Percentiles rank a stretch among this genome's conserved stretches.
Evolutionary conservation across 2,888 invertebrate genomes (phyloP).

Genomic region (Tortrix viridana): DNA sequence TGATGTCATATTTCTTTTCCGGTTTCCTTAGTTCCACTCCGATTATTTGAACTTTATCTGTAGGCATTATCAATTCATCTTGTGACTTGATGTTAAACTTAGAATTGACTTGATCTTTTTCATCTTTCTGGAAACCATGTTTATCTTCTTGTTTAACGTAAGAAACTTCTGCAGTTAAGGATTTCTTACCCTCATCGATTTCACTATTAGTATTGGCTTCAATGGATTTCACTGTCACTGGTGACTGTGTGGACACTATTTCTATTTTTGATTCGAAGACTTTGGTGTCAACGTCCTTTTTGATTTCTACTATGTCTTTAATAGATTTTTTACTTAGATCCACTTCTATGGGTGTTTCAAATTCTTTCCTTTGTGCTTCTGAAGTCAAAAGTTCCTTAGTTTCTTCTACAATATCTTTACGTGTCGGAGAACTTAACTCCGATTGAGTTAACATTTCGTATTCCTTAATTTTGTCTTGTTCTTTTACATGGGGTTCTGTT

Average conservation of each 20-base stretch:
- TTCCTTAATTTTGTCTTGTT: constrained; percentile 22
- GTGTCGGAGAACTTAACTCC: constrained; percentile 46
- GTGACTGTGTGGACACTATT: constrained; percentile 50
- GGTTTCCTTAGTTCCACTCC: constrained; percentile 41
- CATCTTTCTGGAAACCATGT: constrained; percentile 57
- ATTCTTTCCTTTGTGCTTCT: constrained; percentile 42
- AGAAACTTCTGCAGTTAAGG: constrained; percentile 54
- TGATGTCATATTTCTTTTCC: constrained; percentile 52
- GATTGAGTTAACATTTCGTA: constrained; percentile 26
- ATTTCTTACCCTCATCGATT: constrained; percentile 46
- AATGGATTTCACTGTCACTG: constrained; percentile 55
- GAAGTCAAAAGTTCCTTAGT: constrained; percentile 46
- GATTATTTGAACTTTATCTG: constrained; percentile 47
- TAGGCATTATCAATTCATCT: constrained; percentile 58
- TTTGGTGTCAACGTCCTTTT: neutral
- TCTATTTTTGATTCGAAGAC: constrained; percentile 44
- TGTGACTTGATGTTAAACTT: constrained; percentile 55
- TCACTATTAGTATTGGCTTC: constrained; percentile 58
- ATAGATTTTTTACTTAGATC: neutral
- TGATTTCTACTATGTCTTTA: neutral
- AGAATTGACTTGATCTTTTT: constrained; percentile 50
- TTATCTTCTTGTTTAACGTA: constrained; percentile 58
- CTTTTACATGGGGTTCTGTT: neutral
- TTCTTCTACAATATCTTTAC: constrained; percentile 42
- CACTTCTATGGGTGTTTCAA: neutral